phyloP scores from a whole-genome alignment of 92 coral and sea anemone genomes.

The Zoanthus sansibaricus region DNA sequence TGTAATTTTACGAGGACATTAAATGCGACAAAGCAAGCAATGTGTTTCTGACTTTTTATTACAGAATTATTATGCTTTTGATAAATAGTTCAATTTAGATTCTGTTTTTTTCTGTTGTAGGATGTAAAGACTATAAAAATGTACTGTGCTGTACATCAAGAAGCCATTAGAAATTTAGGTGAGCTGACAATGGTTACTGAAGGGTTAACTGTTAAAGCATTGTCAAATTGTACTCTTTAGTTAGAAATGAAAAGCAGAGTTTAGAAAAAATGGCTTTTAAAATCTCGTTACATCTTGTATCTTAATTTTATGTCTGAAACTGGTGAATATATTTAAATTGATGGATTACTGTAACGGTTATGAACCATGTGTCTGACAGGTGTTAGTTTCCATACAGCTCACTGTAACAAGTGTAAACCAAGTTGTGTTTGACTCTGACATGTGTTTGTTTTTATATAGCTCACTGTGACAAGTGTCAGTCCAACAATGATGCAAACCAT shows the following conservation, averaged over 20 bases:
- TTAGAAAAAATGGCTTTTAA: background rate
- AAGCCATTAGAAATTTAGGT: slow-evolving; percentile 78
- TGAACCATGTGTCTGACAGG: too few species aligned
- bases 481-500: slow-evolving; percentile 72
- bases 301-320: too few species aligned
- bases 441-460: slow-evolving; percentile 57
- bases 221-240: too few species aligned
- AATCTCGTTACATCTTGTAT: background rate
- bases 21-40: too few species aligned
- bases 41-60: too few species aligned
- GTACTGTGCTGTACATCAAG: slow-evolving; percentile 81
- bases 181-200: slow-evolving; percentile 15
- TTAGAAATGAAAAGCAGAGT: too few species aligned
- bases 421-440: background rate
- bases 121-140: slow-evolving; percentile 93
- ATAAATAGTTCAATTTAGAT: background rate
- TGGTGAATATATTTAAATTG: background rate
- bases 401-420: background rate
- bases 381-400: too few species aligned
- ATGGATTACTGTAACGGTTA: background rate
- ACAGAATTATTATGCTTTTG: background rate
- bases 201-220: too few species aligned
- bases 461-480: slow-evolving; percentile 92
- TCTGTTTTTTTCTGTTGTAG: slow-evolving; percentile 50
- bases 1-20: too few species aligned